Base-by-base conservation (phyloP, 1,140 invertebrate species). In the Bilobella aurantiaca region DNA sequence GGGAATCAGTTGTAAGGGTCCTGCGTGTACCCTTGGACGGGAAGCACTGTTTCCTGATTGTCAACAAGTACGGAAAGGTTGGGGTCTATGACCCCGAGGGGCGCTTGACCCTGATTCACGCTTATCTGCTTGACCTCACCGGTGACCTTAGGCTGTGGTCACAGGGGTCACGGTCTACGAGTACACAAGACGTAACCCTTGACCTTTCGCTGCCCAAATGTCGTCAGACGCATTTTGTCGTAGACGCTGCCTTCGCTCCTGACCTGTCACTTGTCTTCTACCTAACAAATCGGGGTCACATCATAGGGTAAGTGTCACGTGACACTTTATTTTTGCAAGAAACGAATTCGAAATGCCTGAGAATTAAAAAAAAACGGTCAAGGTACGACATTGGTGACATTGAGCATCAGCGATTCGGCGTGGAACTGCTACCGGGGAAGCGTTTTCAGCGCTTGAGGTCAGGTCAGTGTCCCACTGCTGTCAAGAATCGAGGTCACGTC, bases 321-420 rank as follows among this genome's bases (percentile, higher is more conserved):
- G 28, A 18, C 53, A 25, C 46, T 29, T 12, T 63, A 8, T 53
- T 3, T 49, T 5, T 37, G 25, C 14, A 62, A 23, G n/a, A 5
- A 42, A 37, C 42, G 8, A 14, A 42, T 14, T 37, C 25, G 32
- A 31, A 14, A 21, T 42, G 12, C n/a, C 2, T 1, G 12, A 1
- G 27, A 1, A 58, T 18, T n/a, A n/a, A n/a, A n/a, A n/a, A n/a
- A n/a, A n/a, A n/a, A n/a, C n/a, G n/a, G n/a, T n/a, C n/a, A n/a
- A 68, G 67, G 30, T 70, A 73, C 42, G 71, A 73, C 49, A 64
- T 70, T 31, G 71, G 71, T 21, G 71, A 73, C 49, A 68, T 73
- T 31, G 64, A 70, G 30, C 37, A 12, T 25, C 62, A 68, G 47
- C 57, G 53, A 31, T 61, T 67, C 56, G 71, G 71, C 1, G 30